Base-by-base conservation (phyloP, 2,113 vertebrate genomes). In the Orycteropus afer region DNA sequence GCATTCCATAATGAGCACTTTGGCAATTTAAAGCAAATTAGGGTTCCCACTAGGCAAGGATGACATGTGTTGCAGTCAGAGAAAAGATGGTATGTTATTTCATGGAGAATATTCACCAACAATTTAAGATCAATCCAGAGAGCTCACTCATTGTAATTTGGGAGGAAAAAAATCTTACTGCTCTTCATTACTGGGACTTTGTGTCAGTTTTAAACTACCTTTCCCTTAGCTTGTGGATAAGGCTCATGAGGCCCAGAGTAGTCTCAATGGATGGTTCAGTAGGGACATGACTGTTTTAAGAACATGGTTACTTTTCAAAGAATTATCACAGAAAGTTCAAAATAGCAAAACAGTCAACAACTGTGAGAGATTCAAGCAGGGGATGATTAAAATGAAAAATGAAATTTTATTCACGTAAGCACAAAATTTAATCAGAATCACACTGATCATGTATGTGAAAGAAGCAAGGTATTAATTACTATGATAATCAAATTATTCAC, bases 1-100 rank as follows among this genome's bases (percentile, higher is more conserved):
- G 98, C 97, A 97, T 97, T 97, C 97, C 80, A 77, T 98, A 99
- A 99, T 98, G 98, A 99, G 96, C 98, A 98, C 97, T 98, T 98
- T 97, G 98, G 98, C 97, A 98, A 98, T 98, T 98, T 98, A 98
- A 98, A 98, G 98, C 98, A 98, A 98, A 98, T 98, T 98, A 98
- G 95, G 96, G 97, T 97, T 98, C 97, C 97, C 98, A 98, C 98
- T 94, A 98, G 97, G 98, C 97, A 98, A 95, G 61, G 81, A 97
- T 98, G 97, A 98, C 97, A 97, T 89, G 96, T 92, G 63, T 90
- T 92, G 76, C 37, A 98, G 98, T 98, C 97, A 97, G 97, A 97
- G 82, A 97, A 98, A 97, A 97, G 97, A 97, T 97, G 94, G 96
- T 96, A 85, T 90, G 96, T 88, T 95, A 96, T 90, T 97, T 97